Evolutionary conservation across 2,113 vertebrate species (phyloP).

Genomic region (Hymenochirus boettgeri): DNA sequence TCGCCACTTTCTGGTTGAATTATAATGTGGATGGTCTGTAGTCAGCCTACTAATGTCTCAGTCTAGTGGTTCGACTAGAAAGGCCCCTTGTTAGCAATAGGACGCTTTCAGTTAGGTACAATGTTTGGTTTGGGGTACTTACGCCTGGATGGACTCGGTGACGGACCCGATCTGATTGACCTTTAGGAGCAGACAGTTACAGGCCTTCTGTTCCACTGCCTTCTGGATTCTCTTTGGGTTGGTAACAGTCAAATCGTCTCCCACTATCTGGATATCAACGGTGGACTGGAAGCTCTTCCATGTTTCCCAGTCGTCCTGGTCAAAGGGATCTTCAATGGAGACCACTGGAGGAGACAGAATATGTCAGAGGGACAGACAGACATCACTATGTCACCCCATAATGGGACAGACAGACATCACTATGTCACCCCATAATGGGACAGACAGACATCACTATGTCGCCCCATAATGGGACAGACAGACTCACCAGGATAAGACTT

Average conservation of each 20-base stretch:
- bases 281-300: constrained; percentile 75
- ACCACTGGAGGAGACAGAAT: constrained; percentile 51
- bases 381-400: too few species aligned
- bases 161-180: constrained; percentile 88
- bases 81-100: too few species aligned
- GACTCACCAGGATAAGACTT: constrained; percentile 81
- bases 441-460: too few species aligned
- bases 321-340: constrained; percentile 86
- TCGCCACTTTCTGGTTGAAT: too few species aligned
- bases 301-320: constrained; percentile 85
- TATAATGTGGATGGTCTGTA: too few species aligned
- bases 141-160: constrained; percentile 84
- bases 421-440: too few species aligned
- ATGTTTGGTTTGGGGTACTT: constrained; percentile 57
- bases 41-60: too few species aligned
- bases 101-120: too few species aligned
- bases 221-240: constrained; percentile 83
- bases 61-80: too few species aligned
- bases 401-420: too few species aligned
- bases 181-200: constrained; percentile 84
- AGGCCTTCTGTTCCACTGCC: constrained; percentile 78
- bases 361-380: too few species aligned
- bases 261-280: constrained; percentile 78
- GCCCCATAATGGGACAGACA: too few species aligned
- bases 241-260: constrained; percentile 83